Evolutionary conservation across 2,888 invertebrate species (phyloP).

Genomic region (Eudasyphora cyanicolor): DNA sequence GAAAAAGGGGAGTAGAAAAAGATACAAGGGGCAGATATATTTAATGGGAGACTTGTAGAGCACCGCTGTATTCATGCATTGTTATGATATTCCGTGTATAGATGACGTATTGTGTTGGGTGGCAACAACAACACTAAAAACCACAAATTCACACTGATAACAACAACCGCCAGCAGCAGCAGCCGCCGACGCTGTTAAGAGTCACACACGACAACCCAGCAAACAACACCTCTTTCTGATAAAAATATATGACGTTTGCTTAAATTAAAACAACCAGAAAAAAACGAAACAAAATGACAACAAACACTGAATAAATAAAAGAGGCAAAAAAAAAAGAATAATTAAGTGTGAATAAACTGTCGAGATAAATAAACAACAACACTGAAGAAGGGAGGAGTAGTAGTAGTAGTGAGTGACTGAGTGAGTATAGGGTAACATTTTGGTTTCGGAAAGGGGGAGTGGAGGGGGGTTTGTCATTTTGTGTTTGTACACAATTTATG

Average conservation of each 20-base stretch:
- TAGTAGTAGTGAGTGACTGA: neutral
- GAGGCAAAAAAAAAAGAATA: neutral
- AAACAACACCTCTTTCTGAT: neutral
- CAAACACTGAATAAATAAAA: neutral
- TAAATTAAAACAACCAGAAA: neutral
- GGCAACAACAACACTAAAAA: neutral
- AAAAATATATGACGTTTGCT: slow-evolving; percentile 20
- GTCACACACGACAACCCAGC: neutral
- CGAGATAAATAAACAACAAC: neutral
- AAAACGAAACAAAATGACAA: neutral
- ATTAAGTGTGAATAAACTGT: slow-evolving; percentile 32
- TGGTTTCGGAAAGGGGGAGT: neutral
- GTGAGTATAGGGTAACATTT: no score
- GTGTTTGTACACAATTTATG: neutral
- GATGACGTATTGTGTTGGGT: slow-evolving; percentile 1
- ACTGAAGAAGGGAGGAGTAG: neutral
- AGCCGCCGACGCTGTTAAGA: neutral
- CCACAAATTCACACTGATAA: slow-evolving; percentile 21
- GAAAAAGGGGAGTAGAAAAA: no score
- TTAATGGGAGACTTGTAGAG: neutral
- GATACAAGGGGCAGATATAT: no score
- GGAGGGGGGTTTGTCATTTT: neutral
- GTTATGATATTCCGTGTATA: neutral
- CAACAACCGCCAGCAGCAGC: neutral
- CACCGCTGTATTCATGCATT: neutral